phyloP scores from a whole-genome alignment of 92 coral and sea anemone species.

The Palythoa grandiflora region DNA sequence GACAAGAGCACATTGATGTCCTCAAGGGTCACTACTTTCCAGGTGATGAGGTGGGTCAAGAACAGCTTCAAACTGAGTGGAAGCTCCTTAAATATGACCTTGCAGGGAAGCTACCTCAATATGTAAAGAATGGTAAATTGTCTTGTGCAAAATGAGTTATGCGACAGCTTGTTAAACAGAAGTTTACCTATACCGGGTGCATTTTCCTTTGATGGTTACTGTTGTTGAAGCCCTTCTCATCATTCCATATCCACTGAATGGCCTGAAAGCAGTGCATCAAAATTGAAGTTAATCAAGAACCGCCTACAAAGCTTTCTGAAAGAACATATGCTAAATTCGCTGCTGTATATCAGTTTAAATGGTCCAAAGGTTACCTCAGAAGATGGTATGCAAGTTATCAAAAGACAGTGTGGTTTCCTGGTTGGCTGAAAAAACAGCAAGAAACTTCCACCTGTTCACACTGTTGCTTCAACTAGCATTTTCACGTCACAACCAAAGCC shows the following conservation, averaged over 20 bases:
- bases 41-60: slow-evolving; percentile 38
- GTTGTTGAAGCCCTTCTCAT: slow-evolving; percentile 27
- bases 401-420: slow-evolving; percentile 43
- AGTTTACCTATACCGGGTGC: slow-evolving; percentile 31
- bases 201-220: slow-evolving; percentile 20
- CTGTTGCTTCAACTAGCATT: neutral
- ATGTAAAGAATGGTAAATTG: slow-evolving; percentile 20
- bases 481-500: neutral
- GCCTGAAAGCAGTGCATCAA: slow-evolving; percentile 25
- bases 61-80: slow-evolving; percentile 54
- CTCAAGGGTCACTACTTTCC: slow-evolving; percentile 39
- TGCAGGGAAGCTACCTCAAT: slow-evolving; percentile 41
- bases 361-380: slow-evolving; percentile 44
- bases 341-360: slow-evolving; percentile 46
- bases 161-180: slow-evolving; percentile 36
- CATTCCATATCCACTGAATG: slow-evolving; percentile 27
- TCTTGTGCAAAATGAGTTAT: slow-evolving; percentile 42
- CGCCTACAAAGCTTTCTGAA: slow-evolving; percentile 14
- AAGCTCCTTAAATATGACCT: slow-evolving; percentile 40
- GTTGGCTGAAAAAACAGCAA: slow-evolving; percentile 31
- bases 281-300: slow-evolving; percentile 24
- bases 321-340: slow-evolving; percentile 43
- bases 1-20: slow-evolving; percentile 28
- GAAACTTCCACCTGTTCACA: slow-evolving; percentile 17
- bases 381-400: slow-evolving; percentile 13